Conservation (phyloP, 2,113 vertebrate species). For the Alaudala cheleensis region DNA sequence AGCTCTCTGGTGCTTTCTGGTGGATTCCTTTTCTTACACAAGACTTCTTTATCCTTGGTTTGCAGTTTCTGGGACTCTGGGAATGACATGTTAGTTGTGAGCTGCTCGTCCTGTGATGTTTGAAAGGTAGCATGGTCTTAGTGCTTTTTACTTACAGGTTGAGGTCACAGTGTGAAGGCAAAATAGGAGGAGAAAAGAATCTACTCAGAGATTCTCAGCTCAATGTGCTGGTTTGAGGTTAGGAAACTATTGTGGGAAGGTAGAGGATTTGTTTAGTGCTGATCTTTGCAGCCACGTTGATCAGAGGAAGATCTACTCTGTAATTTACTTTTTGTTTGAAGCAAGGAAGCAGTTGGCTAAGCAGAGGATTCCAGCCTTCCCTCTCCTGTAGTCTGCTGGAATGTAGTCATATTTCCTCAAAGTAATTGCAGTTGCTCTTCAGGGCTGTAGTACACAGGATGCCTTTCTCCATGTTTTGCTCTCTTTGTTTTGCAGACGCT, state of each 20-base stretch:
- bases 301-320: background rate
- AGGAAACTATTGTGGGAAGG: background rate
- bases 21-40: background rate
- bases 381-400: background rate
- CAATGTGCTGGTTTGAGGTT: background rate
- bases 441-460: background rate
- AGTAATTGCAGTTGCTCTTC: background rate
- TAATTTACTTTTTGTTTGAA: background rate
- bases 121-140: background rate
- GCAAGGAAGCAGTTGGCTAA: background rate
- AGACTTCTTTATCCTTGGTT: background rate
- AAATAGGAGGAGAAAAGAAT: background rate
- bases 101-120: background rate
- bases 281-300: background rate
- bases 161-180: background rate
- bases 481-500: constrained; percentile 80
- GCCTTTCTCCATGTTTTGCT: background rate
- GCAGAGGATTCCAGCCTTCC: background rate
- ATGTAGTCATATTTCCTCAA: background rate
- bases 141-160: background rate
- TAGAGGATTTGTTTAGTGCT: background rate
- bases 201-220: background rate
- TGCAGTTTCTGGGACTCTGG: background rate
- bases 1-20: background rate
- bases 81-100: background rate